Conservation (phyloP, 2,888 invertebrate species). For the Drosophila austrosaltans region DNA sequence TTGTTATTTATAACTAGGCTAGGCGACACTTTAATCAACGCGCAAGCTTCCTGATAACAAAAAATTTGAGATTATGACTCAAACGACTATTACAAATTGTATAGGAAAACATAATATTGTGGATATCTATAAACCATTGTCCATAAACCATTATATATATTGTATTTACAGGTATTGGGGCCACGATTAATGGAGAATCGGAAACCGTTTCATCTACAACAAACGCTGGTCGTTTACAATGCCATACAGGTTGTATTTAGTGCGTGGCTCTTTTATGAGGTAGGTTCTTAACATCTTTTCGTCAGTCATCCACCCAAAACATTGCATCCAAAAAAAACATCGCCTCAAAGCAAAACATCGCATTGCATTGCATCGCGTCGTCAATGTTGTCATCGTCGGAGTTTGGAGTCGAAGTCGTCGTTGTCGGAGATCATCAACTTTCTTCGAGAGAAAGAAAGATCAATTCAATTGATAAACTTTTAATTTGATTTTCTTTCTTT, state of each 20-base stretch:
- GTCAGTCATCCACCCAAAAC: conserved; percentile 14
- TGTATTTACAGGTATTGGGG: conserved; percentile 88
- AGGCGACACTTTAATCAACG: conserved; percentile 40
- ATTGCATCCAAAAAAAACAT: conserved; percentile 9
- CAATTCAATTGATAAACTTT: conserved; percentile 17
- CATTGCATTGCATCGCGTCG: conserved; percentile 20
- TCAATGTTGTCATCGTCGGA: conserved; percentile 49
- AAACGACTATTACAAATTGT: conserved; percentile 25
- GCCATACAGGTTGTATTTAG: conserved; percentile 95
- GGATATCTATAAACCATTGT: background rate
- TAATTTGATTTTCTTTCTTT: conserved; percentile 14
- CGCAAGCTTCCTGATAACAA: conserved; percentile 37
- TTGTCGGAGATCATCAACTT: too few species aligned
- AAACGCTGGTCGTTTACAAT: conserved; percentile 91
- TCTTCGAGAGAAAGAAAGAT: conserved; percentile 13
- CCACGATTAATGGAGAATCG: conserved; percentile 96
- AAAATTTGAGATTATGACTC: conserved; percentile 8
- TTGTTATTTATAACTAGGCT: conserved; percentile 43
- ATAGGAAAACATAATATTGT: conserved; percentile 2
- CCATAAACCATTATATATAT: too few species aligned
- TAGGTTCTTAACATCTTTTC: conserved; percentile 84
- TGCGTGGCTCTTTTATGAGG: conserved; percentile 95
- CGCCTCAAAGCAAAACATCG: too few species aligned
- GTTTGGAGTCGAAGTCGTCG: conserved; percentile 26
- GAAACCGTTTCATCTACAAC: conserved; percentile 92